Evolutionary conservation across 1,140 invertebrate genomes (phyloP), one percentile per base, ranked within the genome.

Genomic region (Cyrtorhinus lividipennis): DNA sequence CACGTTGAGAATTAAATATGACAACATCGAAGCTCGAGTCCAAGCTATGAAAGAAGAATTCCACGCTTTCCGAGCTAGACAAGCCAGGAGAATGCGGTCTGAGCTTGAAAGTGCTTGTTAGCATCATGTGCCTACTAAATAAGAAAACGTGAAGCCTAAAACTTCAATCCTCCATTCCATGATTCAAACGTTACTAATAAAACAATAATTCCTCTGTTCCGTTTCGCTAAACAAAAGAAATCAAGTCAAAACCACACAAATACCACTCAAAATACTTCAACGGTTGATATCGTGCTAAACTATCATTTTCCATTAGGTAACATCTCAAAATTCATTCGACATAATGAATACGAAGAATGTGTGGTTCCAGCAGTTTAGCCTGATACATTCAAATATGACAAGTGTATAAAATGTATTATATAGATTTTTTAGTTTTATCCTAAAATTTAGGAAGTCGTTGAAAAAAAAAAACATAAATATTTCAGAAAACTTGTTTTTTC

Each of bases 11-110:
- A 71, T 83, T 45, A 80, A 82, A 3, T 83, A 85, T 58, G 85
- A 88, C 68, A 90, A 90, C 72, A 89, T 92, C 66, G 90, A 92
- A 71, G 88, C 90, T 2, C 79, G 93, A 58, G 89, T 95, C 61
- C 87, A 92, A 67, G 90, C 90, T 26, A 92, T 96, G 86, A 92
- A 94, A 69, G 89, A 94, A 72, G 92, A 96, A 73, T 97, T 95
- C 74, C 85, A 93, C 72, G 86, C 92, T 72, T 95, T 93, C 75
- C 80, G 91, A 61, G 85, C 90, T 69, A 79, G 90, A 44, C 91
- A 94, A 73, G 89, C 88, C 53, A 70, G 75, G 59, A 80, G 83
- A 72, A 76, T 85, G 56, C 74, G 81, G 64, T 76, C 76, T 8
- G 84, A 87, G 71, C 73, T 88, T 61, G 86, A 88, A 72, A 88